These are phyloP conservation scores for Nasonia giraulti DNA, from an alignment of 1,140 invertebrate species.

Conservation along the genomic window DNA sequence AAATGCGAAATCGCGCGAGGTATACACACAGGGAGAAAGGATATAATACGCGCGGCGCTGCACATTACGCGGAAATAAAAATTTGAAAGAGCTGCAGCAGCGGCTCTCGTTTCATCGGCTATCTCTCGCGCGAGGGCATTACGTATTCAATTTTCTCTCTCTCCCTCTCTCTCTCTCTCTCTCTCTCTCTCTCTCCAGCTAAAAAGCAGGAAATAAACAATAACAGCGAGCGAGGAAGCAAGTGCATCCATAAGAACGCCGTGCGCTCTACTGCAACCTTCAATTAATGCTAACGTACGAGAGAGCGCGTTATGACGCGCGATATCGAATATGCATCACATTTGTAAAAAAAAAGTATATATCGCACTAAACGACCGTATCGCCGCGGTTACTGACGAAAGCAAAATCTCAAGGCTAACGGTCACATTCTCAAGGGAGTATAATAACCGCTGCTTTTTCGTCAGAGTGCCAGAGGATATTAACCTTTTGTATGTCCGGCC, in stretches of 20 bases:
- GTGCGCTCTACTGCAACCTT: neutral
- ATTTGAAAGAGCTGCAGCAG: neutral
- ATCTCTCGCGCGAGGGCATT: neutral
- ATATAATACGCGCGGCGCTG: neutral
- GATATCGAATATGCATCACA: neutral
- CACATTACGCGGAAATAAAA: slow-evolving; percentile 5
- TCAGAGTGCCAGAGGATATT: slow-evolving; percentile 4
- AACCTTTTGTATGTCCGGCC: slow-evolving; percentile 16
- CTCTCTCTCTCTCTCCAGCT: neutral
- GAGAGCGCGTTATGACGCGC: neutral
- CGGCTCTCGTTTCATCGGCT: slow-evolving; percentile 14
- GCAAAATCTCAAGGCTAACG: slow-evolving; percentile 2
- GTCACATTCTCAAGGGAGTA: neutral
- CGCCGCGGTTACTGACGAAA: neutral
- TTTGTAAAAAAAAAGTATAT: neutral
- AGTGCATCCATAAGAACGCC: neutral
- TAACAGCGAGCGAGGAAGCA: no score
- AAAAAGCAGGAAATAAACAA: slow-evolving; percentile 4
- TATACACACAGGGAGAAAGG: neutral
- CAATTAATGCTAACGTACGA: neutral
- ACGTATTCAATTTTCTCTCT: neutral
- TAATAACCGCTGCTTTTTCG: neutral
- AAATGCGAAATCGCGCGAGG: neutral
- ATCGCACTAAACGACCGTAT: no score
- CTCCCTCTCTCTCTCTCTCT: neutral